Base-by-base conservation (phyloP, 2,888 invertebrate species). In the Iphiclides podalirius region DNA sequence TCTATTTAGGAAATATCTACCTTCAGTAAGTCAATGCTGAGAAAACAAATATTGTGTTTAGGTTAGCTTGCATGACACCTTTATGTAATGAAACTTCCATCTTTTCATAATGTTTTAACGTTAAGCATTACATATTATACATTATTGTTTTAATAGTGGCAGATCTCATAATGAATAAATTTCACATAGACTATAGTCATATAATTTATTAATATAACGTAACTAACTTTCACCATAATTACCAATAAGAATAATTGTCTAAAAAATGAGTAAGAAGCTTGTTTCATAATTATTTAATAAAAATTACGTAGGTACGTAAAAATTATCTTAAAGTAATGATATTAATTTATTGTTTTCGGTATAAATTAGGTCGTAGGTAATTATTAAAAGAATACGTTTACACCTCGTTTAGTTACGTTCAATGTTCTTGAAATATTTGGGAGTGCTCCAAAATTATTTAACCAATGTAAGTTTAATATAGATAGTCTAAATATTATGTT, bases 391-490 rank as follows among this genome's bases (percentile, higher is more conserved):
- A 14, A 8, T 34, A 9, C 15, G 8, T 12, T 17, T 7, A 33
- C 11, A 42, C 42, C 34, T 17, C 8, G n/a, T n/a, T n/a, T n/a
- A n/a, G n/a, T n/a, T n/a, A n/a, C n/a, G n/a, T n/a, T n/a, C n/a
- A n/a, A 17, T 31, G 31, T 8, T 31, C 31, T 31, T 31, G 31
- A 31, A 31, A 31, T 31, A n/a, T 17, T 56, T 57, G 55, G 58
- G 49, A 51, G 8, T n/a, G 26, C 17, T 59, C 60, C 58, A 59
- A 59, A 23, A 49, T 16, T 35, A 16, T 49, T 12, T 11, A 31
- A 31, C 31, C 44, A 37, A 42, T 37, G 23, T 17, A 35, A 46
- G 42, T 50, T 39, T 48, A n/a, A 54, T 36, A 44, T 47, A 8
- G 8, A 8, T 26, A 26, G 8, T 26, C 26, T 26, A 43, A 23